A percentile compares a stretch with the other conserved stretches of the same genome.
Evolutionary conservation across 2,113 vertebrate species (phyloP).

Genomic region (Ursus arctos): DNA sequence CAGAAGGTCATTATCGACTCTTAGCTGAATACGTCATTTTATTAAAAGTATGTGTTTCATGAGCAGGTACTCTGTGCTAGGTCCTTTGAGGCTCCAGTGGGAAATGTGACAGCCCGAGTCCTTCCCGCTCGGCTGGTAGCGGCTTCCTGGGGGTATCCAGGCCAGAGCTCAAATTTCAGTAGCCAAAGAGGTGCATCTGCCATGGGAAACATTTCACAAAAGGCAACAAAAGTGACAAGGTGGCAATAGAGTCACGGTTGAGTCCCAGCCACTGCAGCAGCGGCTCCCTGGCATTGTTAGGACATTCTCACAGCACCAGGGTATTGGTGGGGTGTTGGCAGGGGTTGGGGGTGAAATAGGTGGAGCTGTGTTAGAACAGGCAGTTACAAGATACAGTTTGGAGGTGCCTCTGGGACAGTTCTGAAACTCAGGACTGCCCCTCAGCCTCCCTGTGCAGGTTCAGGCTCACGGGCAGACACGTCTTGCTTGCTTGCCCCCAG

Average conservation of each 20-base stretch:
- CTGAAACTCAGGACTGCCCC: background rate
- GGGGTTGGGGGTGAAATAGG: background rate
- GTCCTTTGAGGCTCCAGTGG: background rate
- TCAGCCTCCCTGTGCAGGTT: background rate
- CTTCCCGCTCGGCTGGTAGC: background rate
- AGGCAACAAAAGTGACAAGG: background rate
- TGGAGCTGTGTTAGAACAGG: background rate
- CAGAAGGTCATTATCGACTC: background rate
- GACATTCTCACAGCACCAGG: fast-evolving
- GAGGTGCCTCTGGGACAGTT: background rate
- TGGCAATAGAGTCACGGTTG: fast-evolving
- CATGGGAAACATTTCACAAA: background rate
- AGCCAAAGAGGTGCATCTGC: no score
- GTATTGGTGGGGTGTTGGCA: background rate
- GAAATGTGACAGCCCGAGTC: background rate
- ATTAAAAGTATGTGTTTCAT: background rate
- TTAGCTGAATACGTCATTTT: background rate
- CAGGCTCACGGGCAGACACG: background rate
- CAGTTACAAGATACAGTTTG: background rate
- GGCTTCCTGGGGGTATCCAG: background rate
- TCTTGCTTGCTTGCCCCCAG: background rate
- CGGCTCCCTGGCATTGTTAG: background rate
- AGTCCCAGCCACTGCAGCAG: background rate
- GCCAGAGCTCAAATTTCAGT: background rate
- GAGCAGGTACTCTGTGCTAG: background rate